Evolutionary conservation across 2,888 invertebrate species (phyloP), one percentile per base, ranked within the genome.

Genomic region (Nasonia oneida): DNA sequence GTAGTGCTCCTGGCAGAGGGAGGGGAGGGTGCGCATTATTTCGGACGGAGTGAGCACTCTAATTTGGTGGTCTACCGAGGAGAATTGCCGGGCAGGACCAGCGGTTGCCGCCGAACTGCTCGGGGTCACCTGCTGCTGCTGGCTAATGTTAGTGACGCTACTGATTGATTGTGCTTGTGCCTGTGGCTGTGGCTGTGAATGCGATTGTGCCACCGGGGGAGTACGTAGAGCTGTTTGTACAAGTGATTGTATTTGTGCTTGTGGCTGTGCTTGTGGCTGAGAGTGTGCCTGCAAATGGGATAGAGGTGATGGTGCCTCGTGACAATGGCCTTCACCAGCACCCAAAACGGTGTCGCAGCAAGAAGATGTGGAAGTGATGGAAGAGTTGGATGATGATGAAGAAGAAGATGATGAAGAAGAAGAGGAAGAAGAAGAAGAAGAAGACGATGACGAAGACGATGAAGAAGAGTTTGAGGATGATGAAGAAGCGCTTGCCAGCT

Each of bases 1-100:
- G 94, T 95, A 95, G 94, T 95, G 95, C 95, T 95, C 95, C 95
- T 95, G 96, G 94, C 96, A 96, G 94, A 97, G 96, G 94, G 97
- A 96, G 94, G 97, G 97, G 95, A 97, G 96, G 93, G 97, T 97
- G 95, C 97, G 96, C 97, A 97, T 97, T 94, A 97, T 97, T 96
- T 97, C 97, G 91, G 97, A 97, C 92, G 97, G 97, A 92, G 97
- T 97, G 94, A 97, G 95, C 94, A 97, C 97, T 94, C 97, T 96
- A 94, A 97, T 97, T 94, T 97, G 97, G 94, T 97, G 97, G 95
- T 97, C 97, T 91, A 94, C 94, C 89, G 95, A 93, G 91, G 94
- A 91, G 90, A 93, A 91, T 91, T 93, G 92, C 88, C 94, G 94
- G 88, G 94, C 94, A 91, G 94, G 94, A 88, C 94, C 93, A 86